Base-by-base conservation (phyloP, 1,140 invertebrate genomes). In the Heliconius hermathena region DNA sequence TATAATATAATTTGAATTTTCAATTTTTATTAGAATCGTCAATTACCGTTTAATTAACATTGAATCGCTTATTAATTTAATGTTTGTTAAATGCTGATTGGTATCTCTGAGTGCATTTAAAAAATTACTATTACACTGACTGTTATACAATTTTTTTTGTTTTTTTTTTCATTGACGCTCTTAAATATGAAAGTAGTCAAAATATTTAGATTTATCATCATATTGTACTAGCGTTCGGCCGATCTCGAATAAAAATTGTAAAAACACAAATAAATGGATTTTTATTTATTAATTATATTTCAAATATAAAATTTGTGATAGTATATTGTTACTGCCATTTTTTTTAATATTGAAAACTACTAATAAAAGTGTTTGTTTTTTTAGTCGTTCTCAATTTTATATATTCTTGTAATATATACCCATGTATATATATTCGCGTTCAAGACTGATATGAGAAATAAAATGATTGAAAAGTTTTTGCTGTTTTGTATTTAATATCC, bases 201-300 rank as follows among this genome's bases (percentile, higher is more conserved):
- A 46, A 4, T 52, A 52, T 52, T 52, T 52, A 52, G 18, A 52
- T 52, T 20, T 20, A 52, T 52, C 18, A 52, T 18, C 22, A 22
- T 66, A 66, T 29, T 66, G 60, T 66, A 66, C 26, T 29, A 26
- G 60, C 60, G n/a, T 66, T 66, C 60, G 60, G 60, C 5, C 22
- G 60, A 66, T 66, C 60, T 66, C 60, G 60, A 66, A 66, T 66
- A 66, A 66, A 66, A 66, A 26, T 66, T 66, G 60, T 13, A 66
- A 66, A 66, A 26, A 66, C 60, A 66, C 26, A 66, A 66, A 29
- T 29, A 26, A 26, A 66, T 66, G 60, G 60, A 66, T 66, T 66
- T 66, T 66, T 66, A 66, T 66, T 66, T 66, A 66, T 66, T 29
- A 22, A 16, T 66, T 66, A 66, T 16, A 57, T 66, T 29, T 66